These are phyloP conservation scores for Grapholita molesta DNA, from an alignment of 1,140 invertebrate species.

Conservation along the genomic window DNA sequence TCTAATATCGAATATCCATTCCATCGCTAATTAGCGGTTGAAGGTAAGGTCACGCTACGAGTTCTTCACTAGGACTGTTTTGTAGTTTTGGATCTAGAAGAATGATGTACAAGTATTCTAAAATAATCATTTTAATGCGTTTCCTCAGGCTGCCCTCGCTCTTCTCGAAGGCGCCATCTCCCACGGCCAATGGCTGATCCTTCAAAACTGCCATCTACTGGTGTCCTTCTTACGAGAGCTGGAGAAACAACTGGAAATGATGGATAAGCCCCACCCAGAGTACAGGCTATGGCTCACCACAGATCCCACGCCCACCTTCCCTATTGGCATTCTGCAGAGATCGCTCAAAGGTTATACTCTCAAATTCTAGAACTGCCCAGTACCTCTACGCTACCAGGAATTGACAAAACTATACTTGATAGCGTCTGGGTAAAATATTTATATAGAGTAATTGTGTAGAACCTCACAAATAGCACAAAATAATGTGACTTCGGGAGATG, in stretches of 20 bases:
- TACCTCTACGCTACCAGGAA: background rate
- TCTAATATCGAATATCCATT: too few relatives aligned
- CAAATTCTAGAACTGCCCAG: background rate
- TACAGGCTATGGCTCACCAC: slow-evolving; percentile 96
- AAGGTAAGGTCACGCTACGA: too few relatives aligned
- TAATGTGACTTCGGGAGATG: too few relatives aligned
- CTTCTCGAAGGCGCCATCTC: slow-evolving; percentile 85
- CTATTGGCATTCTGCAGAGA: slow-evolving; percentile 92
- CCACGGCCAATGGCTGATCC: slow-evolving; percentile 92
- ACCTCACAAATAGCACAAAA: too few relatives aligned
- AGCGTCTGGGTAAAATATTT: too few relatives aligned
- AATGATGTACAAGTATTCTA: too few relatives aligned
- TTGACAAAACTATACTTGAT: background rate
- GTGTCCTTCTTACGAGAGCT: slow-evolving; percentile 87
- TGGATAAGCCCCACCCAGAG: slow-evolving; percentile 89
- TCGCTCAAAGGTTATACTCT: slow-evolving; percentile 88
- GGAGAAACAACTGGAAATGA: slow-evolving; percentile 89
- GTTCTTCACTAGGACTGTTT: too few relatives aligned
- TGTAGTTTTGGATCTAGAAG: too few relatives aligned
- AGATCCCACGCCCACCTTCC: slow-evolving; percentile 90
- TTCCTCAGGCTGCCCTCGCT: slow-evolving; percentile 82
- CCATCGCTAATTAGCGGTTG: too few relatives aligned
- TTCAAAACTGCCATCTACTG: slow-evolving; percentile 94
- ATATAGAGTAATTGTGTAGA: too few relatives aligned
- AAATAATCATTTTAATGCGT: background rate